Conservation (phyloP, 1,140 invertebrate species). For the Psilanteris sp. region DNA sequence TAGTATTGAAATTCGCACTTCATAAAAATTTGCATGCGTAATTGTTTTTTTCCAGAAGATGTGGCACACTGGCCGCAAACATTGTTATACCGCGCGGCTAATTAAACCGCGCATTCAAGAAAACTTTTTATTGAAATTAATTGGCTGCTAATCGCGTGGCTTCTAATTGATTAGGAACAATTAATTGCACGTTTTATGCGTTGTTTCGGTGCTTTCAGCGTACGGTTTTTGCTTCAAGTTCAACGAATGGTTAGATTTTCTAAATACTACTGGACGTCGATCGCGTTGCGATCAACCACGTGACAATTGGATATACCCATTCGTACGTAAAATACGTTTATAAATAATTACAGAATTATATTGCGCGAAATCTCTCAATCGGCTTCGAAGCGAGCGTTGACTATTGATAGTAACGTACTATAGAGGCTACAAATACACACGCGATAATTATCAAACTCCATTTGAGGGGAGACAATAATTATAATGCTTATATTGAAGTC, state of each 20-base stretch:
- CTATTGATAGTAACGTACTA: conserved; percentile 52
- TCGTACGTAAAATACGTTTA: too few species aligned
- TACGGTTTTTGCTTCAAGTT: too few species aligned
- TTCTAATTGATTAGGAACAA: too few species aligned
- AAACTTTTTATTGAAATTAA: conserved; percentile 14
- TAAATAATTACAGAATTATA: too few species aligned
- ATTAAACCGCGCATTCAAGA: conserved; percentile 1
- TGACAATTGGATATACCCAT: too few species aligned
- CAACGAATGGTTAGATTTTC: too few species aligned
- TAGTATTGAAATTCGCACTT: too few species aligned
- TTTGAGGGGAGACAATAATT: conserved; percentile 78
- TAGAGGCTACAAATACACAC: conserved; percentile 53
- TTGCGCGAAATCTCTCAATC: conserved; percentile 38
- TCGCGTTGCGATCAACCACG: too few species aligned
- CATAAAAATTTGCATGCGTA: conserved; percentile 4
- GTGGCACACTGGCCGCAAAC: conserved; percentile 12
- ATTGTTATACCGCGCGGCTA: neutral
- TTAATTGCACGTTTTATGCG: too few species aligned
- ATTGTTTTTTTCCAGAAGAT: conserved; percentile 1
- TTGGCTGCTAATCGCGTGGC: too few species aligned
- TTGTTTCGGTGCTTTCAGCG: too few species aligned
- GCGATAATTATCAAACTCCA: conserved; percentile 77
- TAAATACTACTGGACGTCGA: too few species aligned
- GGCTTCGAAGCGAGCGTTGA: conserved; percentile 33
- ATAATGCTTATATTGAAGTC: conserved; percentile 78